Evolutionary conservation across 2,797 vertebrate species (phyloP).

Genomic region (Serranus cabrilla): DNA sequence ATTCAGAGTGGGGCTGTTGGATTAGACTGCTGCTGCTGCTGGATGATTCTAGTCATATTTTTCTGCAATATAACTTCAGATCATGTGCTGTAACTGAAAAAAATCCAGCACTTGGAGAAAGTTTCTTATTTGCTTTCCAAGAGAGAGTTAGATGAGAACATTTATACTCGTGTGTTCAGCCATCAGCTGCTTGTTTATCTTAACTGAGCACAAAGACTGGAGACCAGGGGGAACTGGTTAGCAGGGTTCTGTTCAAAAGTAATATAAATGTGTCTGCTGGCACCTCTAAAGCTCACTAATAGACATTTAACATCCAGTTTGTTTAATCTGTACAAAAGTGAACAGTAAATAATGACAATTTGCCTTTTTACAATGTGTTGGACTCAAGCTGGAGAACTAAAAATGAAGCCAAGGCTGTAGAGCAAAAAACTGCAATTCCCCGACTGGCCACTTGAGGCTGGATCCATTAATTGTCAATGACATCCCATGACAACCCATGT

Average conservation of each 20-base stretch:
- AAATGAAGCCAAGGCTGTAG: too few relatives aligned
- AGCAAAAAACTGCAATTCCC: too few relatives aligned
- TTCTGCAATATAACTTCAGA: neutral
- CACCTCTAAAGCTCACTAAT: neutral
- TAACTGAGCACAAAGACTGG: conserved; percentile 2
- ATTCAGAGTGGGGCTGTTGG: neutral
- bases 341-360: too few relatives aligned
- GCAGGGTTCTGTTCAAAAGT: neutral
- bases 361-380: too few relatives aligned
- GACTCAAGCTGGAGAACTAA: too few relatives aligned
- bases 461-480: too few relatives aligned
- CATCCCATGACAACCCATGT: too few relatives aligned
- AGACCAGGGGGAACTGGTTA: neutral
- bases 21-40: neutral
- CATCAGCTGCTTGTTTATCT: neutral
- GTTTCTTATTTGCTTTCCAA: neutral
- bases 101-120: too few relatives aligned
- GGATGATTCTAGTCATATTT: neutral
- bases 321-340: neutral
- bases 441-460: too few relatives aligned
- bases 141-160: neutral
- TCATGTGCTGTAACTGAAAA: neutral
- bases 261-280: neutral
- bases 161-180: neutral
- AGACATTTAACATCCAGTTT: neutral